Conservation (phyloP, 2,888 invertebrate species). For the Proisotoma minuta region DNA sequence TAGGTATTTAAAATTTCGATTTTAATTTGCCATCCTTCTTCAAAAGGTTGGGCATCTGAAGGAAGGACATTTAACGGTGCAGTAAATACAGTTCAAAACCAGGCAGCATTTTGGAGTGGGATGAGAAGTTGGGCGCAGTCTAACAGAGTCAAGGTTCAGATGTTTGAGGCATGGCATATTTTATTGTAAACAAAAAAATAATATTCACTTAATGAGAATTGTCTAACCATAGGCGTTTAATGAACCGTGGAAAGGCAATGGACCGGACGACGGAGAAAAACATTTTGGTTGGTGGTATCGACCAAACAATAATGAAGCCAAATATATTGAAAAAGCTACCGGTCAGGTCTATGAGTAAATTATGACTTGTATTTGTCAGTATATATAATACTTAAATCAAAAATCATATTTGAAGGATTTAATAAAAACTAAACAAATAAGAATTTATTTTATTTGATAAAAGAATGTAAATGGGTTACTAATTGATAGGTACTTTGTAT, state of each 20-base stretch:
- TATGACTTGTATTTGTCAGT: no score
- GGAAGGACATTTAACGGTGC: constrained; percentile 39
- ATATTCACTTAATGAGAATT: background rate
- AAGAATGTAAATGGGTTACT: no score
- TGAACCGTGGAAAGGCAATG: constrained; percentile 43
- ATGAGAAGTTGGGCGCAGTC: constrained; percentile 26
- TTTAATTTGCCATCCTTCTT: constrained; percentile 2
- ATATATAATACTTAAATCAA: no score
- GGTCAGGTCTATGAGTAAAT: constrained; percentile 9
- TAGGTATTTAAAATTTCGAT: constrained; percentile 2
- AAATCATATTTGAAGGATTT: no score
- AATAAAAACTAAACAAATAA: no score
- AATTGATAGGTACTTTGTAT: no score
- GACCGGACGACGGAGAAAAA: constrained; percentile 28
- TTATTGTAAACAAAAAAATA: background rate
- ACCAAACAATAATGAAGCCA: constrained; percentile 20
- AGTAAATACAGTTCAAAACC: constrained; percentile 29
- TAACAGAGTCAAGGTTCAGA: constrained; percentile 39
- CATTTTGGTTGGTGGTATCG: constrained; percentile 45
- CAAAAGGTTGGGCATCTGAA: constrained; percentile 45
- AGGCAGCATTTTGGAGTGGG: constrained; percentile 38
- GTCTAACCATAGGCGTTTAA: no score
- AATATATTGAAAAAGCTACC: constrained; percentile 39
- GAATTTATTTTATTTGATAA: no score
- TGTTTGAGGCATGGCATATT: constrained; percentile 42